These are phyloP conservation scores for Prunella fulvescens DNA, from an alignment of 2,113 vertebrate genomes.

Conservation along the genomic window DNA sequence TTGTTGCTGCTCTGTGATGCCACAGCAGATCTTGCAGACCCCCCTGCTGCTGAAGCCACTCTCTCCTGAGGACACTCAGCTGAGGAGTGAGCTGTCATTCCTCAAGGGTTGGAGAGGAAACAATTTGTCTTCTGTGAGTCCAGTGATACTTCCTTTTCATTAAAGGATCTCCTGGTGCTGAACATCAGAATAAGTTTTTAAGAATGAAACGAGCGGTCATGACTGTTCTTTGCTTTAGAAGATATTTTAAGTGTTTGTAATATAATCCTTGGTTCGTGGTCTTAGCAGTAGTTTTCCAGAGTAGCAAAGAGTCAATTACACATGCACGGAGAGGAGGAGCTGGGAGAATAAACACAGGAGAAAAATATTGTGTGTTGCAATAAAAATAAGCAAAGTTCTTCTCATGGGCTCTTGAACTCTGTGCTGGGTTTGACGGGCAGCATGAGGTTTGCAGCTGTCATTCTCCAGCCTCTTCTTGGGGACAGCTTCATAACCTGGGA, in stretches of 20 bases:
- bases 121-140: not conserved
- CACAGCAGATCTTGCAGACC: not conserved
- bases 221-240: not conserved
- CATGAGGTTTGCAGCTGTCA: slow-evolving; percentile 26
- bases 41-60: not conserved
- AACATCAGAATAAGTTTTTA: not conserved
- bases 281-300: not conserved
- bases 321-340: not conserved
- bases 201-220: not conserved
- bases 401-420: not conserved
- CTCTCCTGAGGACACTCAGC: not conserved
- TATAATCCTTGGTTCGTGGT: not conserved
- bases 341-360: not conserved
- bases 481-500: not conserved
- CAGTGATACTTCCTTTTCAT: not conserved
- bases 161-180: not conserved
- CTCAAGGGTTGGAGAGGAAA: not conserved
- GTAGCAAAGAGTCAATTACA: not conserved
- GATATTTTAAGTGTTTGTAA: not conserved
- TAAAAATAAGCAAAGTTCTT: slow-evolving; percentile 2
- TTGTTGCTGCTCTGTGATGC: not conserved
- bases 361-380: not conserved
- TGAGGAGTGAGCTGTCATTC: not conserved
- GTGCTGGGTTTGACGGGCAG: not conserved
- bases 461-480: not conserved